Evolutionary conservation across 2,113 vertebrate species (phyloP), one percentile per base, ranked within the genome.

Genomic region (Cercocebus atys): DNA sequence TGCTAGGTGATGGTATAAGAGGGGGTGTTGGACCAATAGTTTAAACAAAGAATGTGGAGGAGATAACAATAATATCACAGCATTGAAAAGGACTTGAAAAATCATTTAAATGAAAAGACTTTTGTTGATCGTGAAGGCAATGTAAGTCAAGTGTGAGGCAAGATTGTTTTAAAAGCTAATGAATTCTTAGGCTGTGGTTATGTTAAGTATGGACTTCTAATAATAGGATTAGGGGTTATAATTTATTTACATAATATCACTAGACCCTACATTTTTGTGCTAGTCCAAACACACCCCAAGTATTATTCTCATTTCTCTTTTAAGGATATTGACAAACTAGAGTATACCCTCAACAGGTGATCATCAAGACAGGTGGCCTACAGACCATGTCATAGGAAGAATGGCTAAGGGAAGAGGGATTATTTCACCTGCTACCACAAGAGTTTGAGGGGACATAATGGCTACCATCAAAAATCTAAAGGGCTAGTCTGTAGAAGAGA

Each of bases 251-350:
- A 35, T 30, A 88, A 57, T 38, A 68, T 43, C 30, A 47, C 45
- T 11, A 70, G 79, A 79, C 35, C 13, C 22, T 45, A 32, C 92
- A 55, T 64, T 92, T 96, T 83, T n/a, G 45, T 59, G 73, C 45
- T 32, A 30, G 78, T 66, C 78, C 55, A 79, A 79, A 76, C 22
- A 50, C 2, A 55, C 55, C 30, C 8, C 1, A 27, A 43, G 17
- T 75, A 50, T 61, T 88, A 8, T 45, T 86, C 55, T 93, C 70
- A 64, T 95, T 92, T 96, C 80, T 90, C 23, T 59, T 79, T 93
- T 83, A 96, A 84, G 64, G 52, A 38, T 91, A 50, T 72, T 82
- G 82, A 79, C 85, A 90, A 97, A 40, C 7, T 43, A 35, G 35
- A 40, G 12, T 14, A 52, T 9, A n/a, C 12, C 43, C 35, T 52